Conservation (phyloP, 2,888 invertebrate genomes). For the Chrysolina americana region DNA sequence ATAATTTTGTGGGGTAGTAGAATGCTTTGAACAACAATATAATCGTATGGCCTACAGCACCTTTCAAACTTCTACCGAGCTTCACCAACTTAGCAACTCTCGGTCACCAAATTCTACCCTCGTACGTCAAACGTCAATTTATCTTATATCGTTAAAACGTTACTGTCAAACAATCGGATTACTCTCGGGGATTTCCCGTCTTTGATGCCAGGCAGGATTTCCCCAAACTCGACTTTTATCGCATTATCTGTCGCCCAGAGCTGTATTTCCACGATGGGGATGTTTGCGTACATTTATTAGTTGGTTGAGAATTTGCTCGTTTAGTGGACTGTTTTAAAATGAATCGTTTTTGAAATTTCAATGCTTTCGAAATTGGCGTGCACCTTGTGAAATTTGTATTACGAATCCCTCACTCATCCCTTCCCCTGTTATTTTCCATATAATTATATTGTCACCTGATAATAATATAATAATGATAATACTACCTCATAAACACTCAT, state of each 20-base stretch:
- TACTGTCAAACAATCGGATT: constrained; percentile 45
- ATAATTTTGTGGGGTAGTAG: no score
- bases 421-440: no score
- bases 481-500: no score
- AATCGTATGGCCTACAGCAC: no score
- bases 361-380: background rate
- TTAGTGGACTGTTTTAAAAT: background rate
- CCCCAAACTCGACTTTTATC: constrained; percentile 46
- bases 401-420: no score
- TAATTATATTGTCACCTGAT: no score
- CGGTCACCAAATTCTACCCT: constrained; percentile 2
- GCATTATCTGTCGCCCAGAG: constrained; percentile 47
- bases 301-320: background rate
- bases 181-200: constrained; percentile 40
- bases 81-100: background rate
- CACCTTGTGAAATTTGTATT: no score
- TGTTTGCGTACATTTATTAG: constrained; percentile 37
- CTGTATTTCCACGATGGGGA: constrained; percentile 40
- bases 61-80: background rate
- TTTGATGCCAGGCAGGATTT: constrained; percentile 38
- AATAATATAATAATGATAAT: no score
- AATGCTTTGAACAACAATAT: no score
- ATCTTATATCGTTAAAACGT: constrained; percentile 30
- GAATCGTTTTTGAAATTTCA: background rate
- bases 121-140: constrained; percentile 28